Conservation (phyloP, 2,113 vertebrate species). For the Lamprologus sp. region DNA sequence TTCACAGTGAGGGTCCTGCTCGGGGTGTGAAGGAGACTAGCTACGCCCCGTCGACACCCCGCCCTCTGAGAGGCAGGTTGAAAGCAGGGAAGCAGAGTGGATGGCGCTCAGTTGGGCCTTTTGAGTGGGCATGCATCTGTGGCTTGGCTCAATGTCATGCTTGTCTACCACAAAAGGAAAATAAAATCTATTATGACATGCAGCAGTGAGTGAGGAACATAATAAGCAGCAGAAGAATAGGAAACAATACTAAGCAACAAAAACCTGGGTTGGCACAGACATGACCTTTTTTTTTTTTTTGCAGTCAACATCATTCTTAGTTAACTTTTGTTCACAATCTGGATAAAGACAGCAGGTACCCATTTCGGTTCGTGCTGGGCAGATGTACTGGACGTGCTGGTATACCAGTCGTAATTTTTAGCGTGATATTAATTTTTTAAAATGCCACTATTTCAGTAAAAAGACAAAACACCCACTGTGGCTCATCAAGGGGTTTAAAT, state of each 20-base stretch:
- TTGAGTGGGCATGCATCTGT: constrained; percentile 74
- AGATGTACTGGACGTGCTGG: neutral
- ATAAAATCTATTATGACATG: constrained; percentile 75
- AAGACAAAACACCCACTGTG: neutral
- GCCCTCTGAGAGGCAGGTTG: constrained; percentile 56
- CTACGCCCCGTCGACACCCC: constrained; percentile 61
- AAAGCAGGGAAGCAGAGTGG: constrained; percentile 60
- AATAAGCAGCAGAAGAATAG: constrained; percentile 54
- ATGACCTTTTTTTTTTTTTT: neutral
- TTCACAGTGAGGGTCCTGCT: constrained; percentile 63
- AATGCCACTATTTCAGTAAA: neutral
- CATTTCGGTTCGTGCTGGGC: neutral
- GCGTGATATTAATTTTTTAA: neutral
- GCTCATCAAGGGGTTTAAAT: neutral
- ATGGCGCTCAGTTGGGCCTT: constrained; percentile 67
- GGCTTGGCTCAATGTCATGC: constrained; percentile 74
- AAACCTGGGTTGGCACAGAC: constrained; percentile 40
- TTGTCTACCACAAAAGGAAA: constrained; percentile 78
- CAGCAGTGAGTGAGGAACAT: constrained; percentile 51
- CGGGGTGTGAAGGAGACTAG: constrained; percentile 58
- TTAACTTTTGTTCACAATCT: neutral
- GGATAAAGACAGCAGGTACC: neutral
- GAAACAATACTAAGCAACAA: constrained; percentile 15
- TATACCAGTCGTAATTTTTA: neutral
- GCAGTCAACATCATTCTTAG: neutral